These are phyloP conservation scores for Selene dorsalis DNA, from an alignment of 2,797 vertebrate species.

Conservation along the genomic window DNA sequence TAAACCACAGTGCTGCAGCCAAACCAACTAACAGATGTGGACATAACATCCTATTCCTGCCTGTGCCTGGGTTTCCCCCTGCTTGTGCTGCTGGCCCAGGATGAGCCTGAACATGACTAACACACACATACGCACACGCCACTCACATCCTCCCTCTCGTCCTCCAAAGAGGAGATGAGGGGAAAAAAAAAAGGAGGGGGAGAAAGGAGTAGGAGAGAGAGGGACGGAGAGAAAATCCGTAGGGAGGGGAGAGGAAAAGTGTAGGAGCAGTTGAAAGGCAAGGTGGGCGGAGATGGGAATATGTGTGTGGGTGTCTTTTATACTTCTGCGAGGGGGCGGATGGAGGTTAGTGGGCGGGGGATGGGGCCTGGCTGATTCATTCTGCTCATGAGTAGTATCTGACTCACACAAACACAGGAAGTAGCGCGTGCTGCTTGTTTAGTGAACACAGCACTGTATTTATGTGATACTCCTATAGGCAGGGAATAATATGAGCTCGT, in stretches of 20 bases:
- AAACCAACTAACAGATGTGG: conserved; percentile 80
- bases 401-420: conserved; percentile 86
- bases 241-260: conserved; percentile 67
- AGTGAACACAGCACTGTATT: conserved; percentile 74
- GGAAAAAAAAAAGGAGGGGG: conserved; percentile 11
- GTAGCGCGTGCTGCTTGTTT: conserved; percentile 76
- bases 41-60: conserved; percentile 81
- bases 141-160: conserved; percentile 64
- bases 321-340: conserved; percentile 73
- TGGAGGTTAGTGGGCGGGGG: conserved; percentile 80
- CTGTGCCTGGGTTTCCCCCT: conserved; percentile 77
- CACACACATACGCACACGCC: conserved; percentile 67
- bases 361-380: conserved; percentile 76
- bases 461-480: conserved; percentile 68
- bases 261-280: conserved; percentile 74
- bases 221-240: conserved; percentile 56
- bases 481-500: conserved; percentile 62
- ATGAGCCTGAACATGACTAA: conserved; percentile 82
- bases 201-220: conserved; percentile 32
- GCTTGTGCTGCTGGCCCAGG: conserved; percentile 73
- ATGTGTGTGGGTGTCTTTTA: conserved; percentile 78
- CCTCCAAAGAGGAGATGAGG: conserved; percentile 35
- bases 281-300: conserved; percentile 77
- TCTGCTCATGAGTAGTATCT: conserved; percentile 81
- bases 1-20: conserved; percentile 74